Percentiles rank a stretch among this genome's conserved stretches.
Conservation (phyloP, 2,113 vertebrate species). For the Gobiocypris rarus region DNA sequence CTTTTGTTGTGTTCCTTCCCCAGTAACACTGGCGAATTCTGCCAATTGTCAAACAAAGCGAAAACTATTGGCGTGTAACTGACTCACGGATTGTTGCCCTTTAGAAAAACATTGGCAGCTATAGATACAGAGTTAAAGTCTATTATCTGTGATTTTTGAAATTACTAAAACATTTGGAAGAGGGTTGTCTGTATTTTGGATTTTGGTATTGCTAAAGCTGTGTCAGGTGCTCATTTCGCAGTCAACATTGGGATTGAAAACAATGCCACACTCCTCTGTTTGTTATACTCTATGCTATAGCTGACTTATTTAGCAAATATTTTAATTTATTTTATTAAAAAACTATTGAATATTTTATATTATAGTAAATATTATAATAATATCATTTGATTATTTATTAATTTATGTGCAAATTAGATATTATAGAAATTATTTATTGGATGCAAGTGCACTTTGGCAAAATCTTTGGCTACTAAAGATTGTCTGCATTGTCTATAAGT, state of each 20-base stretch:
- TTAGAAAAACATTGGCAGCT: conserved; percentile 39
- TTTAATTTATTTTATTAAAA: no score
- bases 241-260: conserved; percentile 7
- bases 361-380: no score
- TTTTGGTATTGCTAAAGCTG: not conserved
- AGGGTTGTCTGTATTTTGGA: not conserved
- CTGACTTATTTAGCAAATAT: not conserved
- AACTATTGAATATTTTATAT: no score
- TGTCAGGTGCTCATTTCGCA: conserved; percentile 6
- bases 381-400: no score
- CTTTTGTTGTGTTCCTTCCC: conserved; percentile 27
- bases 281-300: not conserved
- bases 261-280: not conserved
- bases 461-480: no score
- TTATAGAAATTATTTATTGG: not conserved
- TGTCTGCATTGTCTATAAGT: conserved; percentile 1
- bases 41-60: conserved; percentile 50
- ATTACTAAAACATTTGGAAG: not conserved
- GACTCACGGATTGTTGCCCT: conserved; percentile 48
- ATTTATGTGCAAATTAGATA: not conserved
- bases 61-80: conserved; percentile 35
- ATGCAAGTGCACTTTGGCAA: no score
- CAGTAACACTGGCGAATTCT: conserved; percentile 39
- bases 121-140: conserved; percentile 35
- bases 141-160: conserved; percentile 18